A percentile compares a stretch with the other conserved stretches of the same genome.
These are phyloP conservation scores for Cephalotes varians DNA, from an alignment of 2,888 invertebrate species.

Conservation along the genomic window DNA sequence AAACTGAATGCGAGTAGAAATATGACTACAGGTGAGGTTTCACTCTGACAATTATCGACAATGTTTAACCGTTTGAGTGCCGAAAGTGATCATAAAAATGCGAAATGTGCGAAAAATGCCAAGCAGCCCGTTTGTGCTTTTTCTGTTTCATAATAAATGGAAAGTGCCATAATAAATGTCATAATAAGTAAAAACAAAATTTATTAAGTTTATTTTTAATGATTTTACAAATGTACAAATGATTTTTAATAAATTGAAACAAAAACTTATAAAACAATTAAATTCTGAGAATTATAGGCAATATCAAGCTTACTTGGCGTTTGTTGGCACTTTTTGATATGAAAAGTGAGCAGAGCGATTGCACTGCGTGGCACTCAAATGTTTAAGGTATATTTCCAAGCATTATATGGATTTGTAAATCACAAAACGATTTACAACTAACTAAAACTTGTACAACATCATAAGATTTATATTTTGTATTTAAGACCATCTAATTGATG, in stretches of 20 bases:
- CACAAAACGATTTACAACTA: neutral
- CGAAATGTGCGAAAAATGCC: neutral
- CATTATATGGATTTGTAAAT: slow-evolving; percentile 4
- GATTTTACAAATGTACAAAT: no score
- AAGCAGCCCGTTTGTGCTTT: neutral
- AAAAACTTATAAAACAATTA: neutral
- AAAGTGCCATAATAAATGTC: neutral
- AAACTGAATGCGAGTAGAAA: slow-evolving; percentile 82
- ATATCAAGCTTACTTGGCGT: neutral
- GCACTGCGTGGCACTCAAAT: neutral
- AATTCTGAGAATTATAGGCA: neutral
- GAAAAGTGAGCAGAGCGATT: neutral
- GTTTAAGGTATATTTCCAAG: slow-evolving; percentile 42
- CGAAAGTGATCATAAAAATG: neutral
- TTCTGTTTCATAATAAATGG: neutral
- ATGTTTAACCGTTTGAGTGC: slow-evolving; percentile 17
- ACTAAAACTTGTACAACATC: slow-evolving; percentile 6
- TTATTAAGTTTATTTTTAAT: no score
- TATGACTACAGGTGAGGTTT: slow-evolving; percentile 84
- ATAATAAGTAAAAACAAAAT: neutral
- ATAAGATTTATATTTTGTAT: neutral
- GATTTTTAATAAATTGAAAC: slow-evolving; percentile 7
- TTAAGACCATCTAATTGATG: neutral
- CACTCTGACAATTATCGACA: slow-evolving; percentile 74
- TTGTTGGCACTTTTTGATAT: neutral